phyloP scores from a whole-genome alignment of 2,797 vertebrate genomes.

The Gila robusta region DNA sequence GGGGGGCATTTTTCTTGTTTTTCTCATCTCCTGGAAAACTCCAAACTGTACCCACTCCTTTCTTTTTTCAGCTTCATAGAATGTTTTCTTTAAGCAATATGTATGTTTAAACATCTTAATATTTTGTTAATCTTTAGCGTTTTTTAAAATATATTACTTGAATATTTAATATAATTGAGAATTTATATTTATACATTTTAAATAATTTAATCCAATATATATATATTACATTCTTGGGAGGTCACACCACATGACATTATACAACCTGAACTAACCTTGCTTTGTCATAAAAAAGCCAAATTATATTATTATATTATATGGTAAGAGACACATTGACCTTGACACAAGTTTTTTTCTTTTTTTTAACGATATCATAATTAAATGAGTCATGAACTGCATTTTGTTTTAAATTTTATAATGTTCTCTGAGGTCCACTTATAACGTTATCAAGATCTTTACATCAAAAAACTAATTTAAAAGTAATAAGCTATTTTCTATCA shows the following conservation, averaged over 20 bases:
- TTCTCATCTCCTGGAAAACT: slow-evolving; percentile 13
- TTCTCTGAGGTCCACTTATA: no score
- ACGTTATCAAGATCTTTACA: no score
- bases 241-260: not conserved
- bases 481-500: no score
- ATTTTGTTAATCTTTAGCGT: not conserved
- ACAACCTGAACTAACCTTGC: not conserved
- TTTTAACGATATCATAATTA: no score
- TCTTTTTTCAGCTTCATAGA: not conserved
- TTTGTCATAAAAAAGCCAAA: no score
- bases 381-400: no score
- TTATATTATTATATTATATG: no score
- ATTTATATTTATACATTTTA: not conserved
- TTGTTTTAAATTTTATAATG: no score
- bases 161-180: not conserved
- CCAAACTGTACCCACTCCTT: not conserved
- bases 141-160: not conserved
- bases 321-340: no score
- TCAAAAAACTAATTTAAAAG: no score
- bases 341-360: no score
- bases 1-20: slow-evolving; percentile 19
- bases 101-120: not conserved
- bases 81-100: not conserved
- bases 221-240: not conserved
- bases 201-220: not conserved